phyloP scores from a whole-genome alignment of 2,113 vertebrate species.

The Caracal caracal region DNA sequence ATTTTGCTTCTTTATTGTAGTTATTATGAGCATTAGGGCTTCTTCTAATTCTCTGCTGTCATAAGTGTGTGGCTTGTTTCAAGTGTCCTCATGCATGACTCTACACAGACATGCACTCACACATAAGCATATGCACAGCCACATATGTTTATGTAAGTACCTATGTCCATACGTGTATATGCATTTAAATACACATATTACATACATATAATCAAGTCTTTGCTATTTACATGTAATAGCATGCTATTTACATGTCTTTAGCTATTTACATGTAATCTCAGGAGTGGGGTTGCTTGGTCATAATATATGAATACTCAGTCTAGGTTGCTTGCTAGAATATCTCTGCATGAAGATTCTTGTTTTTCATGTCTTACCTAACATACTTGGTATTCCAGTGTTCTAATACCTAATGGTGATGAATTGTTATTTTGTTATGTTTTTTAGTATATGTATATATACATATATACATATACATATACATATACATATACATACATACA shows the following conservation, averaged over 20 bases:
- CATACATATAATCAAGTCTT: background rate
- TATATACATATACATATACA: no score
- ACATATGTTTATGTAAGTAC: background rate
- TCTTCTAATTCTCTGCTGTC: background rate
- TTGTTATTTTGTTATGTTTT: background rate
- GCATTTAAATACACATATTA: background rate
- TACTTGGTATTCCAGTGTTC: background rate
- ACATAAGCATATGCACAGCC: background rate
- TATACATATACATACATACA: no score
- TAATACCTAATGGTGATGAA: background rate
- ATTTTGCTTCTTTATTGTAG: background rate
- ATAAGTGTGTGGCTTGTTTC: background rate
- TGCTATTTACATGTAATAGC: background rate
- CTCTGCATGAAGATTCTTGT: background rate
- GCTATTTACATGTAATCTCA: background rate
- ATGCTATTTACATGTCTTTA: no score
- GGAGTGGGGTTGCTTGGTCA: background rate
- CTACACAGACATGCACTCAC: fast-evolving
- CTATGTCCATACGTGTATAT: no score
- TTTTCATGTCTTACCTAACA: background rate
- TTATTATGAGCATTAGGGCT: background rate
- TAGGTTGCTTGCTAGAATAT: background rate
- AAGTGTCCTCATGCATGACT: background rate
- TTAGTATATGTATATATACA: no score
- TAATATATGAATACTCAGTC: background rate